Percentiles rank a stretch among this genome's conserved stretches.
These are phyloP conservation scores for Papilio machaon DNA, from an alignment of 1,140 invertebrate species.

Conservation along the genomic window DNA sequence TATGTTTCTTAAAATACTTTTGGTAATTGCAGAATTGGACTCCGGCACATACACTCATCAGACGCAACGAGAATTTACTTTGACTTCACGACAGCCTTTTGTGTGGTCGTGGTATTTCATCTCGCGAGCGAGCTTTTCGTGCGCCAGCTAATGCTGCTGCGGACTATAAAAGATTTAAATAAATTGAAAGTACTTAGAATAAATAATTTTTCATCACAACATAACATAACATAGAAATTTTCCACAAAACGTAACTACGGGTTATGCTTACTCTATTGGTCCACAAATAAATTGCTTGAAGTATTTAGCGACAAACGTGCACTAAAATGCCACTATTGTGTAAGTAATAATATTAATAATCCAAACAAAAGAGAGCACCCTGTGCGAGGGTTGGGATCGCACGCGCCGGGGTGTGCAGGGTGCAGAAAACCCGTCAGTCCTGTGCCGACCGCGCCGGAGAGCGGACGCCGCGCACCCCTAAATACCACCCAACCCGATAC, in stretches of 20 bases:
- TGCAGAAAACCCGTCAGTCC: constrained; percentile 62
- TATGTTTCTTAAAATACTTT: constrained; percentile 35
- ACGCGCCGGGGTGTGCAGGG: constrained; percentile 70
- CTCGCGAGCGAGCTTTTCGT: no score
- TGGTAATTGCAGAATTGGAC: background rate
- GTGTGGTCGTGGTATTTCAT: background rate
- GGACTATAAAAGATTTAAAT: no score
- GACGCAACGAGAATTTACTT: background rate
- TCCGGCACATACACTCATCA: background rate
- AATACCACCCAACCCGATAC: constrained; percentile 38
- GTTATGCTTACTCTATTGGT: background rate
- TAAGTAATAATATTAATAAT: constrained; percentile 36
- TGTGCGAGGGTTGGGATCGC: constrained; percentile 64
- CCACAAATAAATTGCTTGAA: background rate
- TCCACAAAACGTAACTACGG: background rate
- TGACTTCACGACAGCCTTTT: background rate
- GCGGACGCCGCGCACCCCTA: constrained; percentile 76
- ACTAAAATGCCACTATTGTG: background rate
- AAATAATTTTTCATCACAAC: background rate
- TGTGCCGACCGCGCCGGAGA: constrained; percentile 66
- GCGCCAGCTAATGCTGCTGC: no score
- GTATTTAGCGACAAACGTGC: background rate
- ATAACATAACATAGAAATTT: background rate
- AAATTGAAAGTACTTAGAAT: background rate
- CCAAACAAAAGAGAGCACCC: constrained; percentile 49